These are phyloP conservation scores for Mechanitis messenoides DNA, from an alignment of 2,888 invertebrate species.

Conservation along the genomic window DNA sequence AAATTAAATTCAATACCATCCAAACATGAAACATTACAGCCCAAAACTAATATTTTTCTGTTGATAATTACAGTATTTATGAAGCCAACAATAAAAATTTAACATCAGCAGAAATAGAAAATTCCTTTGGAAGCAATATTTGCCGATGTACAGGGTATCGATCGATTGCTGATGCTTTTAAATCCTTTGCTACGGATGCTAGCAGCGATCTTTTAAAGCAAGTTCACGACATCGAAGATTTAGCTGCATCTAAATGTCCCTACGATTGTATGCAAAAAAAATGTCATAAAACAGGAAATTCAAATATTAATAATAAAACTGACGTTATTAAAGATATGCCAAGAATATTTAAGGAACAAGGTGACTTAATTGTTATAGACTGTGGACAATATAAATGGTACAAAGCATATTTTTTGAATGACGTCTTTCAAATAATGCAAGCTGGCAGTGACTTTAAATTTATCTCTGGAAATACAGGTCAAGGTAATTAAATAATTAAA, in stretches of 20 bases:
- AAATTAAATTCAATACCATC: not conserved
- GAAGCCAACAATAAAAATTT: constrained; percentile 67
- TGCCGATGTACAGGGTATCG: constrained; percentile 89
- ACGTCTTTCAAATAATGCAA: constrained; percentile 64
- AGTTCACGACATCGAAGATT: constrained; percentile 68
- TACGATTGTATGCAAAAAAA: constrained; percentile 41
- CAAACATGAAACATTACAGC: not conserved
- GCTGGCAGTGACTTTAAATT: constrained; percentile 66
- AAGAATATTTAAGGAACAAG: constrained; percentile 35
- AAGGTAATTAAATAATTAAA: constrained; percentile 69
- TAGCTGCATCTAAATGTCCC: constrained; percentile 43
- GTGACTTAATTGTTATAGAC: constrained; percentile 69
- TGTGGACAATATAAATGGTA: constrained; percentile 64
- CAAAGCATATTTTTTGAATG: constrained; percentile 64
- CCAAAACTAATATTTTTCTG: no score
- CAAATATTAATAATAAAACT: constrained; percentile 20
- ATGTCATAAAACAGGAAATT: not conserved
- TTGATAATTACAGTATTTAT: constrained; percentile 57
- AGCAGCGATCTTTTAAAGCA: constrained; percentile 67
- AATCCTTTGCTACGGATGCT: constrained; percentile 81
- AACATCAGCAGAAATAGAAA: constrained; percentile 82
- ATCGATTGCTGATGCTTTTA: constrained; percentile 86
- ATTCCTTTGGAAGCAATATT: constrained; percentile 85
- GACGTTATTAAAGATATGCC: constrained; percentile 19
- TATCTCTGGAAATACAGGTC: constrained; percentile 83